Base-by-base conservation (phyloP, 2,888 invertebrate genomes). In the Eupeodes latifasciatus region DNA sequence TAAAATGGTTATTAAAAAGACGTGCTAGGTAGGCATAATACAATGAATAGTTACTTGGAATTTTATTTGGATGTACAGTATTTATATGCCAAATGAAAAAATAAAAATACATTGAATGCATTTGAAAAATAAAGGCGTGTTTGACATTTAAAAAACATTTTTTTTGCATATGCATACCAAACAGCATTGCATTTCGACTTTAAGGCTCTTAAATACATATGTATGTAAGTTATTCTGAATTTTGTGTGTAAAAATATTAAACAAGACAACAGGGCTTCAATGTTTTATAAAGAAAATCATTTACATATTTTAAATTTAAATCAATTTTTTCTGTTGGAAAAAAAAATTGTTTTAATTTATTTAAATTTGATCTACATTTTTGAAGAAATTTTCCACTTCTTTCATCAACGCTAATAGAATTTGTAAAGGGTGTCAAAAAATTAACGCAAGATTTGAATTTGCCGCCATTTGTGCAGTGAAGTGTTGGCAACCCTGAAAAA, bases 1-100 rank as follows among this genome's bases (percentile, higher is more conserved):
- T 14, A 66, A 72, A 27, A 59, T 72, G 72, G 47, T 59, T 59
- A 72, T 59, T 59, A 59, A 72, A 59, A 72, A 72, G 59, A 59
- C 59, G 72, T 59, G 72, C 72, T 47, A 59, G 34, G 27, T 59
- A 47, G 57, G 57, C 44, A 44, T 27, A 5, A 51, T 3, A 51
- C n/a, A 11, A 67, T 53, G 27, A 34, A 49, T 19, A 69, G 14
- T n/a, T 40, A 44, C 55, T 69, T 69, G 14, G 51, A 53, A 19
- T 69, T 53, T 19, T 27, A 27, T 57, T 40, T 47, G 11, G 44
- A 44, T 47, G n/a, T 0, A 11, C 12, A 19, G 5, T 27, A 27
- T 27, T 40, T 47, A 47, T 47, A 72, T 72, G 27, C 44, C 47
- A 72, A 69, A 69, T 27, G 27, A 27, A 27, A 27, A 27, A 27